A percentile compares a stretch with the other conserved stretches of the same genome.
Evolutionary conservation across 2,797 vertebrate species (phyloP).

Genomic region (Spea hammondii): DNA sequence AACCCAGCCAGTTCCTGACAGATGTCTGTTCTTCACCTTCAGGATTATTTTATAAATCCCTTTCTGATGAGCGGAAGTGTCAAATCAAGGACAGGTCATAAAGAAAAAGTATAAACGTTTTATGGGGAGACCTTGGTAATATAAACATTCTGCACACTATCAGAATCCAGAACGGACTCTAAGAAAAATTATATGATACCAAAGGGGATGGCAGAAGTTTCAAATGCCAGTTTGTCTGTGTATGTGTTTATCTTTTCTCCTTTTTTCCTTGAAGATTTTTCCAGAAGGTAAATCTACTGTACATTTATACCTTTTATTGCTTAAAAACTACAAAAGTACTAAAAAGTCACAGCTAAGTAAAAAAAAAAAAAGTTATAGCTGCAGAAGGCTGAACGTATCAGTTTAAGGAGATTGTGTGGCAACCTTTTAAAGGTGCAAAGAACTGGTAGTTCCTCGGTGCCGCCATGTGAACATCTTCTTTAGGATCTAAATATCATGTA

Average conservation of each 20-base stretch:
- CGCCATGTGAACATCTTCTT: too few species aligned
- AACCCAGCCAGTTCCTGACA: constrained; percentile 74
- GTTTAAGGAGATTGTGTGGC: too few species aligned
- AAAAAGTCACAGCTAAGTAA: constrained; percentile 31
- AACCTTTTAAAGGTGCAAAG: too few species aligned
- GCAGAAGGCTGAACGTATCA: too few species aligned
- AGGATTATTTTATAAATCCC: constrained; percentile 84
- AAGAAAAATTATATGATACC: constrained; percentile 69
- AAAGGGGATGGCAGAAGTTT: constrained; percentile 68
- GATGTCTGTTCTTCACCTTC: constrained; percentile 78
- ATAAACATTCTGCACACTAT: constrained; percentile 79
- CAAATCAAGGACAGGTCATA: constrained; percentile 82
- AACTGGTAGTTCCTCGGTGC: too few species aligned
- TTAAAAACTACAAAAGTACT: constrained; percentile 23
- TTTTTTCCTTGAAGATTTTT: constrained; percentile 54
- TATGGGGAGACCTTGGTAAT: constrained; percentile 78
- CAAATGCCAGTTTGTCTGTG: constrained; percentile 56
- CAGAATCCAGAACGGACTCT: constrained; percentile 74
- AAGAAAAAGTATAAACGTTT: constrained; percentile 82
- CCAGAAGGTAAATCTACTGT: constrained; percentile 43
- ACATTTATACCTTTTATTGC: constrained; percentile 56
- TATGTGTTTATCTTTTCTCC: constrained; percentile 51
- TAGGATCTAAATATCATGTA: too few species aligned
- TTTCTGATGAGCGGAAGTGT: constrained; percentile 82
- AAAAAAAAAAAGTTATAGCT: not conserved